These are phyloP conservation scores for Limosa lapponica DNA, from an alignment of 2,797 vertebrate species.

Conservation along the genomic window DNA sequence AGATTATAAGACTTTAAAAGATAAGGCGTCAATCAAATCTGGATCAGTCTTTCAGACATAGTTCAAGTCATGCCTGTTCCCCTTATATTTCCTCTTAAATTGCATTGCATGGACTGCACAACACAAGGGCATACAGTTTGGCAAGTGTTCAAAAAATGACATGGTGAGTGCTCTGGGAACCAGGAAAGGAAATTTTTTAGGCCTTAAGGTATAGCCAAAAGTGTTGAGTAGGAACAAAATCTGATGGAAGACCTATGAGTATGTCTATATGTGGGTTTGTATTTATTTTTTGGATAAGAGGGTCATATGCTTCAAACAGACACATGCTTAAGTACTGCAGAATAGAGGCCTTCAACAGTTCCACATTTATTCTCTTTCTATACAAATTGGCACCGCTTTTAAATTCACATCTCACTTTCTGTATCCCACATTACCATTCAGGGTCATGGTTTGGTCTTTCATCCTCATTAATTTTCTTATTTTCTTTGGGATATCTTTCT, in stretches of 20 bases:
- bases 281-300: not conserved
- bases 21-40: not conserved
- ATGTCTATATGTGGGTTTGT: not conserved
- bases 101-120: not conserved
- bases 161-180: not conserved
- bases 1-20: constrained; percentile 16
- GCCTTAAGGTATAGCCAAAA: not conserved
- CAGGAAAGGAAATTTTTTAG: not conserved
- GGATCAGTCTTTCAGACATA: not conserved
- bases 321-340: not conserved
- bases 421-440: not conserved
- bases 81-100: not conserved
- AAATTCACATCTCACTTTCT: not conserved
- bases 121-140: not conserved
- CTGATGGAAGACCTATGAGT: not conserved
- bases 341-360: not conserved
- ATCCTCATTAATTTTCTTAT: not conserved
- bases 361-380: not conserved
- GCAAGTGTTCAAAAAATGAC: not conserved
- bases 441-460: not conserved
- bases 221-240: not conserved
- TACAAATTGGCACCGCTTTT: not conserved
- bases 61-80: not conserved
- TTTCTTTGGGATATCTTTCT: not conserved
- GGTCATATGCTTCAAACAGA: not conserved